Evolutionary conservation across 2,797 vertebrate genomes (phyloP).

Genomic region (Limosa lapponica): DNA sequence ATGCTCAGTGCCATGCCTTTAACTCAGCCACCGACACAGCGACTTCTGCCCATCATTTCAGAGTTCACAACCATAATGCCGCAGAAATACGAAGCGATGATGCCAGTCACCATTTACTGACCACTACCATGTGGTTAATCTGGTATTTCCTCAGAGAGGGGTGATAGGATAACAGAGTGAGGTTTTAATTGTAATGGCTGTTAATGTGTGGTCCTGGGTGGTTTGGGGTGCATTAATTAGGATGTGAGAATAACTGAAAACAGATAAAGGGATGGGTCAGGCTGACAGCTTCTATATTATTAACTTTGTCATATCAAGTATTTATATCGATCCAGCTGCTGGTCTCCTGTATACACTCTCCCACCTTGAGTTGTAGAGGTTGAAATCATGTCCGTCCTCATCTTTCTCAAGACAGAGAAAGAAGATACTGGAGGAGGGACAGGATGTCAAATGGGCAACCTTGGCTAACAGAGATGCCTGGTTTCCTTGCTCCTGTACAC

Average conservation of each 20-base stretch:
- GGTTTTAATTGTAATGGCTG: background rate
- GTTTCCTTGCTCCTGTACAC: background rate
- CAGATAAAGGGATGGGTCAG: background rate
- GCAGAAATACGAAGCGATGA: background rate
- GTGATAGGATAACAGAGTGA: background rate
- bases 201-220: background rate
- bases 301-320: background rate
- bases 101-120: background rate
- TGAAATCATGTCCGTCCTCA: background rate
- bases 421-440: background rate
- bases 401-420: background rate
- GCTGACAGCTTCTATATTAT: background rate
- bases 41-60: background rate
- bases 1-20: accelerated
- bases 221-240: background rate
- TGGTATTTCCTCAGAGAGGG: background rate
- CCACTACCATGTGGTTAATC: background rate
- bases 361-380: background rate
- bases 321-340: background rate
- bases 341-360: background rate
- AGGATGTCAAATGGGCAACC: background rate
- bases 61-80: background rate
- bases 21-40: accelerated
- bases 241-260: background rate
- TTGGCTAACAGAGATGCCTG: background rate